Conservation (phyloP, 2,888 invertebrate genomes). For the Sepioteuthis lessoniana region DNA sequence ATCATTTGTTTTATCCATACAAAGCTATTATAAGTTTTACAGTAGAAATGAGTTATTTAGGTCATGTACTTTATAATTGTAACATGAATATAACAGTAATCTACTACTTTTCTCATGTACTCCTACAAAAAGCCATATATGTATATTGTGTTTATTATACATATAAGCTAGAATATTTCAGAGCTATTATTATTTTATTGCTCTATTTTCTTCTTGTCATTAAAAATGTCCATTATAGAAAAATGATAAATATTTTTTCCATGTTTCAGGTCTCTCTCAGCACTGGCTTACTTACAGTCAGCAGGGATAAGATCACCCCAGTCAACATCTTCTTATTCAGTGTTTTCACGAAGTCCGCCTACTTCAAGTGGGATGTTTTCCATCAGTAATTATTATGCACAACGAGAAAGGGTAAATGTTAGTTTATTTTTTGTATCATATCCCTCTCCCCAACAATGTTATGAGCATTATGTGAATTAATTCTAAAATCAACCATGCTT, state of each 20-base stretch:
- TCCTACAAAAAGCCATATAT: too few relatives aligned
- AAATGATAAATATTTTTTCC: neutral
- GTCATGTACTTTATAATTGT: too few relatives aligned
- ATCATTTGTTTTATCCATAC: too few relatives aligned
- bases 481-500: too few relatives aligned
- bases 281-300: constrained; percentile 77
- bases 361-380: constrained; percentile 76
- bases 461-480: too few relatives aligned
- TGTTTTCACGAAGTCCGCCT: constrained; percentile 74
- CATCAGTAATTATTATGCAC: constrained; percentile 76
- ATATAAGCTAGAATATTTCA: neutral
- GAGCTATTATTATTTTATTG: neutral
- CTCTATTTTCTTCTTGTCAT: neutral
- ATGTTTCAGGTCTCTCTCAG: constrained; percentile 81
- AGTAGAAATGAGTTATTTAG: too few relatives aligned
- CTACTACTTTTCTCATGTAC: too few relatives aligned
- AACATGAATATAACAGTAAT: too few relatives aligned
- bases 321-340: constrained; percentile 55
- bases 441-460: neutral
- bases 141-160: too few relatives aligned
- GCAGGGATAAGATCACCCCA: constrained; percentile 62
- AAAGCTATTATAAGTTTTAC: too few relatives aligned
- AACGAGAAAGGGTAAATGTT: constrained; percentile 60
- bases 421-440: neutral
- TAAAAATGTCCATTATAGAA: neutral